phyloP scores from a whole-genome alignment of 2,113 vertebrate genomes.

The Galbula dea region DNA sequence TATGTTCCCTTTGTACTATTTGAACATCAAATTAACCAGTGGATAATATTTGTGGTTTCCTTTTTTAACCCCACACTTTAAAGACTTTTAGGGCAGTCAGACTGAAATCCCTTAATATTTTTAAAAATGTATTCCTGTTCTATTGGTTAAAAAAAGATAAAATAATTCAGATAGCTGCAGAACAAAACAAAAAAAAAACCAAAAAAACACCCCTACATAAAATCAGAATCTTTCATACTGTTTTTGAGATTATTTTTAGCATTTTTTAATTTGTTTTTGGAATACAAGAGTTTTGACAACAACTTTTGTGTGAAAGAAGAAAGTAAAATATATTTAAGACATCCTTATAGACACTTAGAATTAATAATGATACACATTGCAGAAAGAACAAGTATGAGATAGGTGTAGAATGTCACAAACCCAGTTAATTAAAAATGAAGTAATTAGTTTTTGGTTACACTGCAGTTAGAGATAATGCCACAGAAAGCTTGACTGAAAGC shows the following conservation, averaged over 20 bases:
- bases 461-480: constrained; percentile 53
- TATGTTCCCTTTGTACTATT: constrained; percentile 33
- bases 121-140: background rate
- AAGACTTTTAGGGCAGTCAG: constrained; percentile 41
- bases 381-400: constrained; percentile 50
- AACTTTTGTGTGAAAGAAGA: background rate
- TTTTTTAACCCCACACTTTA: constrained; percentile 49
- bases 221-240: constrained; percentile 19
- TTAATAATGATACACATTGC: constrained; percentile 63
- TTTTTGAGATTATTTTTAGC: constrained; percentile 58
- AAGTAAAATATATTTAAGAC: constrained; percentile 47
- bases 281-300: constrained; percentile 24
- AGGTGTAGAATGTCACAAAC: constrained; percentile 60
- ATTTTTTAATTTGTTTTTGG: background rate
- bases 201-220: constrained; percentile 8
- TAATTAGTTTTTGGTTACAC: constrained; percentile 68
- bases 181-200: constrained; percentile 44
- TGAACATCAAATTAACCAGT: constrained; percentile 19
- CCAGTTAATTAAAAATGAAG: constrained; percentile 73
- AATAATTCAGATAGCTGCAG: constrained; percentile 2
- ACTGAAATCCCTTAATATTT: background rate
- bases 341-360: constrained; percentile 51
- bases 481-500: constrained; percentile 5
- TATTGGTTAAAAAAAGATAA: background rate
- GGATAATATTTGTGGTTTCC: constrained; percentile 13